These are phyloP conservation scores for Encarsia formosa DNA, from an alignment of 2,888 invertebrate genomes.

Conservation along the genomic window DNA sequence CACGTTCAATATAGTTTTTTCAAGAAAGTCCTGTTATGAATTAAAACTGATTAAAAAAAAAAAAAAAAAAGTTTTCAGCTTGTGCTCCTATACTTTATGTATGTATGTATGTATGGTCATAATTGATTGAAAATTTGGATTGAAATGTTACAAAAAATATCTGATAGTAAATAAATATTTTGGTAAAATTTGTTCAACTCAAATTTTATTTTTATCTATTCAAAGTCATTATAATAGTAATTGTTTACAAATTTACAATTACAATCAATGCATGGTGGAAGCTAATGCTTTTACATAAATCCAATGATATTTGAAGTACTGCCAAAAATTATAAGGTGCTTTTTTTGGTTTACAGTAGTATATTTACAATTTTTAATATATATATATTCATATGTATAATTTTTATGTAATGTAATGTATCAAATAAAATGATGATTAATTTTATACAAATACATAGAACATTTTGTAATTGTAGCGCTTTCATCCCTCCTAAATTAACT, in stretches of 20 bases:
- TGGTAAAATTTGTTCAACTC: not conserved
- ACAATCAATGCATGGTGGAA: conserved; percentile 19
- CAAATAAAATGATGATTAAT: conserved; percentile 23
- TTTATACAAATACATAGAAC: conserved; percentile 19
- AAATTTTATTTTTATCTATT: too few species aligned
- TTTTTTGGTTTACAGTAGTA: conserved; percentile 18
- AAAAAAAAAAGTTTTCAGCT: too few species aligned
- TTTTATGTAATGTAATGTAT: conserved; percentile 15
- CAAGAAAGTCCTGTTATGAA: too few species aligned
- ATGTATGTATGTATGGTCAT: too few species aligned
- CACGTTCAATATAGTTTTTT: too few species aligned
- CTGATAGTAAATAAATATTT: too few species aligned
- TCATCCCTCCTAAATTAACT: conserved; percentile 1
- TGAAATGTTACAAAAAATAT: too few species aligned
- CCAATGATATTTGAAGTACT: conserved; percentile 15
- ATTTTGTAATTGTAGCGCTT: conserved; percentile 14
- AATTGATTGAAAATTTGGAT: too few species aligned
- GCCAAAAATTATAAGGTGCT: conserved; percentile 15
- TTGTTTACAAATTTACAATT: conserved; percentile 25
- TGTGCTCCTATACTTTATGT: too few species aligned
- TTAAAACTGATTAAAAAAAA: too few species aligned
- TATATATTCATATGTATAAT: conserved; percentile 17
- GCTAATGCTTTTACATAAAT: conserved; percentile 13
- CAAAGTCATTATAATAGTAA: conserved; percentile 27
- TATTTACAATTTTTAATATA: conserved; percentile 27